Base-by-base conservation (phyloP, 2,888 invertebrate species). In the Oeneis ivallda region DNA sequence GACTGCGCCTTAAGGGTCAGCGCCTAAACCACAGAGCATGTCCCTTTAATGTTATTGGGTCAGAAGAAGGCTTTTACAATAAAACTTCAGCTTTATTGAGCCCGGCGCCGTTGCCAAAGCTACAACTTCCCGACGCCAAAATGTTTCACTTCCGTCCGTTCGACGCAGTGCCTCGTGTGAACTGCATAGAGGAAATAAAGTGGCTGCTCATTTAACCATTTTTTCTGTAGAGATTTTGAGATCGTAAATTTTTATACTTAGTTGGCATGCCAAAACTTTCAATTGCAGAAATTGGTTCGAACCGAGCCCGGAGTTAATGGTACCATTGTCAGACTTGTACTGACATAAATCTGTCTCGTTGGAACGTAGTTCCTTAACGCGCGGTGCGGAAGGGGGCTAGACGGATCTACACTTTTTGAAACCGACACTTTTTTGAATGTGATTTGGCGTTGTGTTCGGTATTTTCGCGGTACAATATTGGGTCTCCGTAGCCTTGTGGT, bases 101-200 rank as follows among this genome's bases (percentile, higher is more conserved):
- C 54, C 45, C 50, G 32, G 56, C 54, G n/a, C 45, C 37, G 59
- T 60, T 65, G 60, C 64, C 59, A 60, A 54, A 67, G 57, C 64
- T 54, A 59, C 64, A 60, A 64, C 50, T 67, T 60, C 45, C 60
- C 43, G 67, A 52, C 64, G 64, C 64, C 67, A 57, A 67, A 67
- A 64, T 52, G 64, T 19, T 57, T 39, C n/a, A 64, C 67, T 57
- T 67, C 67, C 67, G 64, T 56, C 19, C 41, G 39, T 7, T 56
- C 60, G 57, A 32, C 64, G 64, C 64, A 64, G 59, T 57, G 17
- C 41, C 26, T 41, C 19, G 32, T 8, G 37, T 49, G 41, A 34
- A 41, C 15, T 57, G 60, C 13, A 19, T 56, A 1, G 13, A 41
- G 56, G 56, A 56, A 56, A 41, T 19, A 54, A 17, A 54, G 37